A percentile compares a stretch with the other conserved stretches of the same genome.
Conservation (phyloP, 2,113 vertebrate species). For the Cinclus mexicanus region DNA sequence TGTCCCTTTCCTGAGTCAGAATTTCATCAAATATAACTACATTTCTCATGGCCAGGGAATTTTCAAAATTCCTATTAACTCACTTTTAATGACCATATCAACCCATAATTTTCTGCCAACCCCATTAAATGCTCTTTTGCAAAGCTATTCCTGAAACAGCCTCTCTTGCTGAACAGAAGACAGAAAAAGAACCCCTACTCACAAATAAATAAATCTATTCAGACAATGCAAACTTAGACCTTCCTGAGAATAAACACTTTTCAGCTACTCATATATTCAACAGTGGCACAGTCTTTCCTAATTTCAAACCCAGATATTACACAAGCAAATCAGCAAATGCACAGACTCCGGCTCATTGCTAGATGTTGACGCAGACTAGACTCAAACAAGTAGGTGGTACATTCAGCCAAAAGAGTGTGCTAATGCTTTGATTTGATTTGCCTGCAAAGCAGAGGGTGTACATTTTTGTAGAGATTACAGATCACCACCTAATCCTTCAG, state of each 20-base stretch:
- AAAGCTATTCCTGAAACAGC: background rate
- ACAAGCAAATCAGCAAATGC: slow-evolving; percentile 36
- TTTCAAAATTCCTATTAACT: background rate
- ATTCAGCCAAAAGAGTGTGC: background rate
- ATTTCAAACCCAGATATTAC: slow-evolving; percentile 46
- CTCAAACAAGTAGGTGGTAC: background rate
- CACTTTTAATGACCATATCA: background rate
- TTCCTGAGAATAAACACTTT: slow-evolving; percentile 47
- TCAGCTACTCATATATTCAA: slow-evolving; percentile 34
- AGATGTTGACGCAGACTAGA: background rate
- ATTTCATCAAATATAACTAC: background rate
- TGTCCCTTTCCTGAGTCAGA: background rate
- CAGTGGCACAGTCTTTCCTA: background rate
- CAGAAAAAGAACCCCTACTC: background rate
- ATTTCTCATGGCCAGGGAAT: background rate
- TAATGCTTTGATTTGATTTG: background rate
- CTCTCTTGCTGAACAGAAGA: background rate
- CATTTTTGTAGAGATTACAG: background rate
- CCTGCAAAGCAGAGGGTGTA: background rate
- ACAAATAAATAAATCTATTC: slow-evolving; percentile 26
- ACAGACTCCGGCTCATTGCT: background rate
- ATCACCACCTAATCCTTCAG: background rate
- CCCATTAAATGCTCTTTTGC: background rate
- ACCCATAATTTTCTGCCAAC: background rate
- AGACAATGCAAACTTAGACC: slow-evolving; percentile 18